Conservation (phyloP, 2,797 vertebrate species). For the Galago senegalensis region DNA sequence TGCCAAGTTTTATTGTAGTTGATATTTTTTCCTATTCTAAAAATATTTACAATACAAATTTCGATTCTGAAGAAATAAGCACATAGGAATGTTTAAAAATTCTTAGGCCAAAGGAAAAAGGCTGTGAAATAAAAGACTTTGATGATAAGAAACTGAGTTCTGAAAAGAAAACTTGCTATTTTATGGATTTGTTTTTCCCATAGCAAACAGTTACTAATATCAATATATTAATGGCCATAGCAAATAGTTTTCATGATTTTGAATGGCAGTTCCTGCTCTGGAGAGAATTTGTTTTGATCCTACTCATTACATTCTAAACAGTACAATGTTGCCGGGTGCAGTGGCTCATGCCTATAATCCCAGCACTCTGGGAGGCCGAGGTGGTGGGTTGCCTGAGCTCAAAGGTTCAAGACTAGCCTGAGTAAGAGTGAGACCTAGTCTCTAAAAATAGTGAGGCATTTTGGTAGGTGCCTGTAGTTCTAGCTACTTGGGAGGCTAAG, state of each 20-base stretch:
- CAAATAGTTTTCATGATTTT: neutral
- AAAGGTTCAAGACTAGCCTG: no score
- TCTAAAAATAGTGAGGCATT: no score
- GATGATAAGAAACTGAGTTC: neutral
- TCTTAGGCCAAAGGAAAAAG: conserved; percentile 26
- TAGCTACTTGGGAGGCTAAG: no score
- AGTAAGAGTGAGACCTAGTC: no score
- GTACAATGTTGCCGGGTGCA: neutral
- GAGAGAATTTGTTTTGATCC: neutral
- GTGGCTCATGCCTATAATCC: no score
- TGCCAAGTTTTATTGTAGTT: neutral
- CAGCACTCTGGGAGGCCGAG: no score
- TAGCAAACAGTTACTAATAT: neutral
- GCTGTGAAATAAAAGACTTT: neutral
- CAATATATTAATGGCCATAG: neutral
- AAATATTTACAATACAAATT: conserved; percentile 56
- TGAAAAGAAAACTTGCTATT: neutral
- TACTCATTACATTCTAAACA: conserved; percentile 22
- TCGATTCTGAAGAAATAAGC: conserved; percentile 7
- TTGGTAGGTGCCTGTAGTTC: no score
- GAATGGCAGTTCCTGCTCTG: neutral
- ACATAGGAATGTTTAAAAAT: neutral
- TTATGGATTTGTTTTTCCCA: neutral
- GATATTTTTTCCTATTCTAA: neutral
- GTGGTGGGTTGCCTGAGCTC: no score